These are phyloP conservation scores for Hirudo medicinalis DNA, from an alignment of 1,140 invertebrate species.

Conservation along the genomic window DNA sequence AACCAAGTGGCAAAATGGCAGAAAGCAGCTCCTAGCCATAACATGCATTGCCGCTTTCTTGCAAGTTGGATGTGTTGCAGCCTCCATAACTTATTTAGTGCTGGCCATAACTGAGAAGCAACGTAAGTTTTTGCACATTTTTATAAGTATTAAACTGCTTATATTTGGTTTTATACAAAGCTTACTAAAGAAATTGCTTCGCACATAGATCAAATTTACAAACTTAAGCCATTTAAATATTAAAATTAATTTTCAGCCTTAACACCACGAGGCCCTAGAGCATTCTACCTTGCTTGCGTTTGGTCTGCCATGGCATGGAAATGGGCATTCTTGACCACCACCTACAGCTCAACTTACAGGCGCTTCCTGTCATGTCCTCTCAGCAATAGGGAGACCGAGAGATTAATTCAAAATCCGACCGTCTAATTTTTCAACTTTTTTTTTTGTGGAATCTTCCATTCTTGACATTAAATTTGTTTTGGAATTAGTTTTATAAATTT, in stretches of 20 bases:
- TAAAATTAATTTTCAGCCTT: slow-evolving; percentile 27
- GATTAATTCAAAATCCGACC: background rate
- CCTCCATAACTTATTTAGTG: background rate
- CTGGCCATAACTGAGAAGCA: slow-evolving; percentile 15
- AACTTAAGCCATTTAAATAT: background rate
- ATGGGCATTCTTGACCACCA: slow-evolving; percentile 36
- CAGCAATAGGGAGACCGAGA: background rate
- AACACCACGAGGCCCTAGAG: slow-evolving; percentile 27
- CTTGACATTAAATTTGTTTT: no score
- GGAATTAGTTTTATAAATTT: no score
- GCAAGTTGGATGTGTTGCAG: background rate
- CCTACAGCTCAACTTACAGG: slow-evolving; percentile 29
- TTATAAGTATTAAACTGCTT: no score
- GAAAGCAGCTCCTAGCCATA: background rate
- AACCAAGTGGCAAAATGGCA: background rate
- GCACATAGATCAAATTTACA: no score
- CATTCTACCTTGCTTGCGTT: slow-evolving; percentile 34
- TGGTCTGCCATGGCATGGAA: slow-evolving; percentile 41
- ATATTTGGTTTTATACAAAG: no score
- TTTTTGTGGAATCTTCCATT: no score
- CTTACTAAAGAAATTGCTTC: no score
- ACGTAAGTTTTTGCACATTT: background rate
- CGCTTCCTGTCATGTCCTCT: background rate
- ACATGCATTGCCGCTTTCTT: background rate
- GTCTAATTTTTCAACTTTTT: no score